Percentiles rank a stretch among this genome's conserved stretches.
Conservation (phyloP, 2,797 vertebrate species). For the Pipistrellus pipistrellus region DNA sequence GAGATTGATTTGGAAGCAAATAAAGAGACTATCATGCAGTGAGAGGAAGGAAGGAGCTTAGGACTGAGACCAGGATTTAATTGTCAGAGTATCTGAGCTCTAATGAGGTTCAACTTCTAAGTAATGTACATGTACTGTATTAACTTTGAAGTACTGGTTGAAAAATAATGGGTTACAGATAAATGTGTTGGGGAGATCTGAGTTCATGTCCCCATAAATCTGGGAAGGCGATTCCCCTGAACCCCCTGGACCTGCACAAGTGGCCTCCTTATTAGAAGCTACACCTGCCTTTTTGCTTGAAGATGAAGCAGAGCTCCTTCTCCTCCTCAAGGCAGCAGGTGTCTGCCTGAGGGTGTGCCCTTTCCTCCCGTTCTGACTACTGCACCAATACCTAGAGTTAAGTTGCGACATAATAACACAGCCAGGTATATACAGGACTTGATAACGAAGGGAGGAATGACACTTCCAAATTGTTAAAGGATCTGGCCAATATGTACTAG, state of each 20-base stretch:
- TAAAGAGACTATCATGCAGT: background rate
- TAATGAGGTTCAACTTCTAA: background rate
- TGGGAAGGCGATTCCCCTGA: background rate
- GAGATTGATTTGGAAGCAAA: constrained; percentile 13
- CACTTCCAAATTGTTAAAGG: background rate
- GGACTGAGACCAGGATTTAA: background rate
- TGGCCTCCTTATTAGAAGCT: background rate
- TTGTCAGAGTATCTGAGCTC: background rate
- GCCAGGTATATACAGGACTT: background rate
- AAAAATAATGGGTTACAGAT: background rate
- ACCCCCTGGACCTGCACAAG: background rate
- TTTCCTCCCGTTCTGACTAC: background rate
- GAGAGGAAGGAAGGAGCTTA: background rate
- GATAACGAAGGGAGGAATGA: background rate
- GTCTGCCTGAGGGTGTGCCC: background rate
- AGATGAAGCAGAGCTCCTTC: background rate
- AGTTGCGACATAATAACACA: background rate
- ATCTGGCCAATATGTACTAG: background rate
- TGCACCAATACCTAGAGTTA: background rate
- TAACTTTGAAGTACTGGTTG: background rate
- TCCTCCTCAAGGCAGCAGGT: background rate
- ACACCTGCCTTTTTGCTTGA: background rate
- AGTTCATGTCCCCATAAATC: background rate
- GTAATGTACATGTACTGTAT: background rate
- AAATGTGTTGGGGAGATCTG: background rate